Base-by-base conservation (phyloP, 2,113 vertebrate species). In the Uria lomvia region DNA sequence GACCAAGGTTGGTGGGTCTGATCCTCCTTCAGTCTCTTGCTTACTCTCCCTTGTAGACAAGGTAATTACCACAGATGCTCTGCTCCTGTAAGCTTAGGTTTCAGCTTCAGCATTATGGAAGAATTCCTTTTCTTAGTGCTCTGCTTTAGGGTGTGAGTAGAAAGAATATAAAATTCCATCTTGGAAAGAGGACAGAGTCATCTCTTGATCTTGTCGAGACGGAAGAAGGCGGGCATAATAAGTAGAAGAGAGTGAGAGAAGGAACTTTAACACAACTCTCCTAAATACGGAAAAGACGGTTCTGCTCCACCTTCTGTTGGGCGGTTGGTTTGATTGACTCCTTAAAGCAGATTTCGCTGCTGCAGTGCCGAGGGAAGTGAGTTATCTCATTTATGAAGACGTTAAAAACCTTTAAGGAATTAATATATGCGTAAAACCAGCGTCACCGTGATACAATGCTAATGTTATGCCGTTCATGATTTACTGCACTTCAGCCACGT, bases 301-400 rank as follows among this genome's bases (percentile, higher is more conserved):
- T 91, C 89, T 94, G 80, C 86, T 95, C 80, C 86, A 76, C 80
- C 73, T 95, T 92, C 80, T 82, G 34, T 94, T 76, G 77, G 43
- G 20, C 3, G 6, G 34, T 90, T 82, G 58, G 36, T 80, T 74
- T 80, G 68, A 55, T 38, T 71, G 86, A 78, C 12, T 89, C 56
- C 66, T 91, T 91, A 73, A 66, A 91, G 86, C 53, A 85, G 49
- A 53, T 92, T 94, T 92, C 1, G 1, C 45, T 89, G 83, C 60
- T 52, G 70, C 66, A 79, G 52, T 89, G 66, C 73, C 22, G 56
- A 82, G 26, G 66, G 91, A 95, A 94, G 66, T 58, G 70, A 92
- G 45, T 91, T 94, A 87, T 73, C 81, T 93, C 87, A 74, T 86
- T 94, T 91, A 49, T 47, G 56, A 75, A 87, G 59, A 82, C 47